Conservation (phyloP, 2,797 vertebrate genomes). For the Champsocephalus gunnari region DNA sequence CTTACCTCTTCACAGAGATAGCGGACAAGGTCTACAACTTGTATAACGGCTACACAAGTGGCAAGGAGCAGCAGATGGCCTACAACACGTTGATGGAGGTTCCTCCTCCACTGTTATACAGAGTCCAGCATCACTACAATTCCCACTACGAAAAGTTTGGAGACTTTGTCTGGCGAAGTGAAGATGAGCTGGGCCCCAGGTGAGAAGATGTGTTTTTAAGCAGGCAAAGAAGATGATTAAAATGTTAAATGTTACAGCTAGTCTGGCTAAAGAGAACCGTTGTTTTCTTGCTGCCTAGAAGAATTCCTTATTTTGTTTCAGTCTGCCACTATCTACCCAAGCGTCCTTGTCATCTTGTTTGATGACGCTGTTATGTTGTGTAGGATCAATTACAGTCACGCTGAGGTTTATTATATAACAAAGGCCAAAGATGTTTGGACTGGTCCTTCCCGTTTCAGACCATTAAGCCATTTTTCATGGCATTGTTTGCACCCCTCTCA, state of each 20-base stretch:
- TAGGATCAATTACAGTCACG: slow-evolving; percentile 43
- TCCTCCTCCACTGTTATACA: slow-evolving; percentile 91
- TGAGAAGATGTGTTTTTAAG: slow-evolving; percentile 65
- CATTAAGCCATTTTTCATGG: slow-evolving; percentile 52
- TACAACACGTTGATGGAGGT: slow-evolving; percentile 98
- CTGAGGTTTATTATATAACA: slow-evolving; percentile 63
- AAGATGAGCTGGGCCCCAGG: slow-evolving; percentile 98
- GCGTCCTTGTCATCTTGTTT: slow-evolving; percentile 28
- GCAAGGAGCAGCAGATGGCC: slow-evolving; percentile 98
- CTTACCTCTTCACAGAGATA: slow-evolving; percentile 86
- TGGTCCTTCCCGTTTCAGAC: slow-evolving; percentile 38
- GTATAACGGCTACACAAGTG: slow-evolving; percentile 98
- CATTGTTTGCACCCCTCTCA: slow-evolving; percentile 35
- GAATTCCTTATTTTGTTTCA: slow-evolving; percentile 5
- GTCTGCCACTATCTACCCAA: slow-evolving; percentile 24
- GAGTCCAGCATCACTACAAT: slow-evolving; percentile 98
- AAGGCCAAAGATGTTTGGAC: slow-evolving; percentile 34
- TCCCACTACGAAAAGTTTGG: slow-evolving; percentile 99
- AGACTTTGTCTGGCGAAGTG: slow-evolving; percentile 97
- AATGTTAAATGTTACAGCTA: neutral
- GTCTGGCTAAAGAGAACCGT: slow-evolving; percentile 9
- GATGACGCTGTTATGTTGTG: slow-evolving; percentile 46
- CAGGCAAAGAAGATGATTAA: slow-evolving; percentile 10
- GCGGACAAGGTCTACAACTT: slow-evolving; percentile 98
- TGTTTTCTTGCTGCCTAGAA: slow-evolving; percentile 27